Conservation (phyloP, 1,140 invertebrate genomes). For the Cyclargus thomasi region DNA sequence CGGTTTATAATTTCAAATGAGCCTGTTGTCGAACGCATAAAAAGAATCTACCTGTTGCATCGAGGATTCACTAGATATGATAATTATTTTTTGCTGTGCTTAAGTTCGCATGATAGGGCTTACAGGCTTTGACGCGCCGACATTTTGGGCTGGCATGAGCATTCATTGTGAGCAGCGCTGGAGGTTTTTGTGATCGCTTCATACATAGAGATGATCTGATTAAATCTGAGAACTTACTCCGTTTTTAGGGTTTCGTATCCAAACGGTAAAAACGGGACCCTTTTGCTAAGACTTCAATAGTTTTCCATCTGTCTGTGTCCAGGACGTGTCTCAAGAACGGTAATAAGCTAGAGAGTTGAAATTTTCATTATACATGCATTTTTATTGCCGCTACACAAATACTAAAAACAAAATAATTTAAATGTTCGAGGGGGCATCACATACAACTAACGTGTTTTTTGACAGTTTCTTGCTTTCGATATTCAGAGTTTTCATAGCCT, state of each 20-base stretch:
- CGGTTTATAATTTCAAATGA: conserved; percentile 62
- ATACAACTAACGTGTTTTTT: too few species aligned
- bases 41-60: conserved; percentile 49
- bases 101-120: neutral
- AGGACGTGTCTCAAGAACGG: too few species aligned
- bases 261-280: too few species aligned
- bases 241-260: neutral
- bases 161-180: conserved; percentile 1
- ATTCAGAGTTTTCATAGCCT: too few species aligned
- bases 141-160: neutral
- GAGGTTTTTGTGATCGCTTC: conserved; percentile 5
- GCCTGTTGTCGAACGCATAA: conserved; percentile 44
- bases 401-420: too few species aligned
- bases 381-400: too few species aligned
- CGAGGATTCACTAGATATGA: conserved; percentile 37
- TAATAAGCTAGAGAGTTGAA: too few species aligned
- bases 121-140: conserved; percentile 10
- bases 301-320: too few species aligned
- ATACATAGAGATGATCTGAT: conserved; percentile 6
- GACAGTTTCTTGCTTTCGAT: too few species aligned
- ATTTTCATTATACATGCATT: too few species aligned
- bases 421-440: too few species aligned
- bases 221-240: neutral
- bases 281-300: too few species aligned
- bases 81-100: conserved; percentile 16